These are phyloP conservation scores for Colossoma macropomum DNA, from an alignment of 2,113 vertebrate species.

Conservation along the genomic window DNA sequence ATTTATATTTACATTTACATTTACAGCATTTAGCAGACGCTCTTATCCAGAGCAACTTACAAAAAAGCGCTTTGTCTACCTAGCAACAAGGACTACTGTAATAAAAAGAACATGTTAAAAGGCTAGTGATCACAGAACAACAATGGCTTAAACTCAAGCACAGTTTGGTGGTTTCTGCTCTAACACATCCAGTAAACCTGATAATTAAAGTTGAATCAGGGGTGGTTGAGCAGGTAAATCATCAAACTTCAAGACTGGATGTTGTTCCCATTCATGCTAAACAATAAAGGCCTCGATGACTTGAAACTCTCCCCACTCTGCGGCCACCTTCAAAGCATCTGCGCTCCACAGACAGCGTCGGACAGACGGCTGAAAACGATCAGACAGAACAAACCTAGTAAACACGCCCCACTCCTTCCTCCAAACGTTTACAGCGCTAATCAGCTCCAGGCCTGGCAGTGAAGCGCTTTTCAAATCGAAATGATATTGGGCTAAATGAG, in stretches of 20 bases:
- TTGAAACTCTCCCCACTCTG: constrained; percentile 2
- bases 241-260: neutral
- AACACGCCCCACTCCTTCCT: constrained; percentile 47
- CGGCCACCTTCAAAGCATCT: neutral
- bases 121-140: too few relatives aligned
- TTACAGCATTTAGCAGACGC: too few relatives aligned
- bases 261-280: neutral
- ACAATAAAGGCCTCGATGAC: constrained; percentile 14
- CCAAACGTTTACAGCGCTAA: constrained; percentile 75
- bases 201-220: neutral
- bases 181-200: neutral
- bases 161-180: neutral
- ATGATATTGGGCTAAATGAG: constrained; percentile 74
- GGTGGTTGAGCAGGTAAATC: neutral
- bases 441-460: constrained; percentile 76
- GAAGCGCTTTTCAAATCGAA: constrained; percentile 78
- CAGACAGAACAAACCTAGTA: constrained; percentile 26
- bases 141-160: neutral
- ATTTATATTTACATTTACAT: too few relatives aligned
- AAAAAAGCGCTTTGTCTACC: too few relatives aligned
- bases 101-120: too few relatives aligned
- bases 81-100: too few relatives aligned
- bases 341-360: neutral
- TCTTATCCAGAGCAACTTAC: too few relatives aligned
- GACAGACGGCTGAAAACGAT: constrained; percentile 28